Conservation (phyloP, 1,140 invertebrate species). For the Colletes latitarsis region DNA sequence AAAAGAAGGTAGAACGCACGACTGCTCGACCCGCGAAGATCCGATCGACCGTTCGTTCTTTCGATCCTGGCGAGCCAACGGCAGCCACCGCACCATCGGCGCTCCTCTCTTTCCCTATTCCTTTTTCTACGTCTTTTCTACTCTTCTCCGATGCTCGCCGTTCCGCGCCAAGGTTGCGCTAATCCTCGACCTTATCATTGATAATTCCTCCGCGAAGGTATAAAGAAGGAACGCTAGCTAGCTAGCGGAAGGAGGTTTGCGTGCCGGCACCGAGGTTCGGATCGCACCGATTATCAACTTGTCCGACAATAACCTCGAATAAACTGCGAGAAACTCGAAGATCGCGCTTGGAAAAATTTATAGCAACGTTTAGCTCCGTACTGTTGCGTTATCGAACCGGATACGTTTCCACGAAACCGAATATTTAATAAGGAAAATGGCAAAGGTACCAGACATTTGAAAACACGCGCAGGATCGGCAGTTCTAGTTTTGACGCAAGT, state of each 20-base stretch:
- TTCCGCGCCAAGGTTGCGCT: background rate
- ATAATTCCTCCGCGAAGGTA: slow-evolving; percentile 33
- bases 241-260: slow-evolving; percentile 22
- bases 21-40: slow-evolving; percentile 1
- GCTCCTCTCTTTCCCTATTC: background rate
- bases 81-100: slow-evolving; percentile 8
- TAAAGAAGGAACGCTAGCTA: background rate
- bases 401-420: too few relatives aligned
- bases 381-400: too few relatives aligned
- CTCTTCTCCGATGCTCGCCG: background rate
- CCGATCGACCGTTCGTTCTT: slow-evolving; percentile 42
- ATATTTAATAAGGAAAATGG: too few relatives aligned
- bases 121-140: background rate
- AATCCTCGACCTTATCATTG: slow-evolving; percentile 52
- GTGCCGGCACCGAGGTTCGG: slow-evolving; percentile 15
- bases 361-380: too few relatives aligned
- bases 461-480: background rate
- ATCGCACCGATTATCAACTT: slow-evolving; percentile 35
- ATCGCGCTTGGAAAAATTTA: too few relatives aligned
- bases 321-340: background rate
- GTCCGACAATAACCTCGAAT: slow-evolving; percentile 40
- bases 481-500: slow-evolving; percentile 4
- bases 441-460: too few relatives aligned
- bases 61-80: slow-evolving; percentile 26
- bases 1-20: slow-evolving; percentile 49